phyloP scores from a whole-genome alignment of 2,888 invertebrate genomes.

The Sussaba pulchella region DNA sequence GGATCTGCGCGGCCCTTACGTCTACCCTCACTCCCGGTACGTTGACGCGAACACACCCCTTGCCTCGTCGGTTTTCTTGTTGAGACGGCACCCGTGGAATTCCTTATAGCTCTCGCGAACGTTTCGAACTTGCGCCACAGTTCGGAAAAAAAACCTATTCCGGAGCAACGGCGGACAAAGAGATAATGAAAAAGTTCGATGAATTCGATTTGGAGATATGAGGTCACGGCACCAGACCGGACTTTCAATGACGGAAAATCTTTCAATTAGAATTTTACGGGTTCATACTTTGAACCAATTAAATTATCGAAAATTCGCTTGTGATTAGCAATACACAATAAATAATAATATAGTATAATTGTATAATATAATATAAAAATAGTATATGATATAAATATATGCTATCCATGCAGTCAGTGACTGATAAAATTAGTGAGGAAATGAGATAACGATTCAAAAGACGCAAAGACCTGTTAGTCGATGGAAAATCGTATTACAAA shows the following conservation, averaged over 20 bases:
- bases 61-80: conserved; percentile 21
- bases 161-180: conserved; percentile 7
- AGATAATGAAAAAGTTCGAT: neutral
- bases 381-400: too few species aligned
- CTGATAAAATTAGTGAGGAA: too few species aligned
- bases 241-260: conserved; percentile 2
- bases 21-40: too few species aligned
- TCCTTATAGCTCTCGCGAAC: neutral
- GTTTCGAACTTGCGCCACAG: conserved; percentile 4
- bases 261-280: conserved; percentile 14
- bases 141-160: conserved; percentile 15
- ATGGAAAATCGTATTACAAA: neutral
- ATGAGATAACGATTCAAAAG: too few species aligned
- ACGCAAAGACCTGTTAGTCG: conserved; percentile 14
- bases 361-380: too few species aligned
- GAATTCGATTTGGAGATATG: neutral
- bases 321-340: too few species aligned
- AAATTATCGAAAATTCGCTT: too few species aligned
- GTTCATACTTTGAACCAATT: too few species aligned
- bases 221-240: neutral
- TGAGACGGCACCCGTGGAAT: neutral
- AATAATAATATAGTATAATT: too few species aligned
- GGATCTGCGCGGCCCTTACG: neutral
- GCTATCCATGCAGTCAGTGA: too few species aligned
- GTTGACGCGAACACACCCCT: neutral